Base-by-base conservation (phyloP, 2,797 vertebrate species). In the Buphagus erythrorhynchus region DNA sequence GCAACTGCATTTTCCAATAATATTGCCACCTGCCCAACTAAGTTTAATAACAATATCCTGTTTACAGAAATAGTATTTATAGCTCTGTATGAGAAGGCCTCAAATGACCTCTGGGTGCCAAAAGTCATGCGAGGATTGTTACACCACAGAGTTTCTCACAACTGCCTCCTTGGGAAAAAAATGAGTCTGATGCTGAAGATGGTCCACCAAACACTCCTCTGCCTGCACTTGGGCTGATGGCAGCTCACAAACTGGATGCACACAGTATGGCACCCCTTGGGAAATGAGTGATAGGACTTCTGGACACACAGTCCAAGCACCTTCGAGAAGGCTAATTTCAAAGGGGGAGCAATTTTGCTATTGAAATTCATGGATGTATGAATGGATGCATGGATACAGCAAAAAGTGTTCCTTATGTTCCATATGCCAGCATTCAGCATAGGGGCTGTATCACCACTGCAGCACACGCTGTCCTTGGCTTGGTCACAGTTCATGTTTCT, bases 21-120 rank as follows among this genome's bases (percentile, higher is more conserved):
- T 8, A 28, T 72, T 91, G 85, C 91, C 87, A 95, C 94, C 89
- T 97, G 80, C 46, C 61, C 3, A 0, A 6, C 54, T 63, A 62
- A 76, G 55, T 82, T 92, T 76, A 77, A 90, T 74, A 80, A 80
- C 87, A 88, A 25, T 86, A 81, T 94, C 81, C 81, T 92, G 85
- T 90, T 95, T 95, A 91, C 67, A 78, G 48, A 62, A 95, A 61
- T 29, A 52, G n/a, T 88, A 93, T 95, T 91, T 96, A 94, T 89
- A 94, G 58, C 36, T 91, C 48, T 77, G 31, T 54, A 62, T 2
- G 1, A 89, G 54, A 82, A 85, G 61, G 59, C n/a, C 86, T 93
- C 2, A 9, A 20, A 22, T 29, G 62, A 94, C 36, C 66, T 78
- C 26, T 0, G 29, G 43, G 54, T 91, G 75, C 68, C 46, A 83